Evolutionary conservation across 2,888 invertebrate genomes (phyloP).

Genomic region (Cyclophora albipunctata): DNA sequence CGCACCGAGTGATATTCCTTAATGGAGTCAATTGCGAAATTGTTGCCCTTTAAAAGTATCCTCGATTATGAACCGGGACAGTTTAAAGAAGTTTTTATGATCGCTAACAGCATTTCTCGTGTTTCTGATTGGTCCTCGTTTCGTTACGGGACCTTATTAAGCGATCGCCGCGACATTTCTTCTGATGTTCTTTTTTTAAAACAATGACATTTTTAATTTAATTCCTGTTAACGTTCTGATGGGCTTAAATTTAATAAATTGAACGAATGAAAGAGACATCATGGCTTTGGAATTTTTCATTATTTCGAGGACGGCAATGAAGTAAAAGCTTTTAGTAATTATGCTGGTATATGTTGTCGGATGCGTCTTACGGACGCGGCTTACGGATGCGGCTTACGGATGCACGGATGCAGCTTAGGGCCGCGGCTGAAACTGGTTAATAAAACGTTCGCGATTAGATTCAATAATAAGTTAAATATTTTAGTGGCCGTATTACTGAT

Average conservation of each 20-base stretch:
- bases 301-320: too few species aligned
- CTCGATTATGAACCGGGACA: conserved; percentile 41
- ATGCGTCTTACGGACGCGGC: too few species aligned
- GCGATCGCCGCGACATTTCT: conserved; percentile 37
- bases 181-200: conserved; percentile 22
- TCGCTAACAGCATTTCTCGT: conserved; percentile 38
- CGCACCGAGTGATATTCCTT: conserved; percentile 21
- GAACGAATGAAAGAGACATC: conserved; percentile 11
- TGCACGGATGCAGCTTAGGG: too few species aligned
- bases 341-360: too few species aligned
- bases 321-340: too few species aligned
- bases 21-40: conserved; percentile 40
- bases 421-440: too few species aligned
- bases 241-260: conserved; percentile 25
- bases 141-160: conserved; percentile 46
- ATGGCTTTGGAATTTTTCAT: conserved; percentile 5
- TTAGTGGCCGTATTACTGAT: too few species aligned
- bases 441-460: too few species aligned
- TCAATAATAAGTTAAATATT: too few species aligned
- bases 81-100: conserved; percentile 46
- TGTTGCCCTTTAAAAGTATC: conserved; percentile 36
- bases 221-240: conserved; percentile 29
- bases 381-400: too few species aligned
- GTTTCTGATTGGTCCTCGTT: conserved; percentile 43
- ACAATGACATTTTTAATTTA: conserved; percentile 31